These are phyloP conservation scores for Prochilodus magdalenae DNA, from an alignment of 2,113 vertebrate species.

Conservation along the genomic window DNA sequence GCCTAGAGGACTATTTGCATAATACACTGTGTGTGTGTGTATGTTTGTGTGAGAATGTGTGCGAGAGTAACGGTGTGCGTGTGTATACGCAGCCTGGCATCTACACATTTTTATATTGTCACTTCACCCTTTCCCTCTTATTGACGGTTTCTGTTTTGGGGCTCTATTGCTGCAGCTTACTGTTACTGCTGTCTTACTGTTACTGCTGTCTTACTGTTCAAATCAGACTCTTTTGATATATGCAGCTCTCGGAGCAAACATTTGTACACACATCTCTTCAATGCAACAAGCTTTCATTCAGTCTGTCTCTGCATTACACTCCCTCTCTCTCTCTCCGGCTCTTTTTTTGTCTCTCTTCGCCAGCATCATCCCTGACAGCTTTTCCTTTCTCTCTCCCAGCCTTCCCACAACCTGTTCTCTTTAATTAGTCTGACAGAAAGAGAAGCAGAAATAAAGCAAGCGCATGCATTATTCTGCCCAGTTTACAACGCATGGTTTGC, in stretches of 20 bases:
- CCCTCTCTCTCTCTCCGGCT: conserved; percentile 57
- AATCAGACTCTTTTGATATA: conserved; percentile 57
- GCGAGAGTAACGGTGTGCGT: conserved; percentile 67
- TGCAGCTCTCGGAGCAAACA: conserved; percentile 56
- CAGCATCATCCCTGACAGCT: conserved; percentile 63
- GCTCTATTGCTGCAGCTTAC: conserved; percentile 54
- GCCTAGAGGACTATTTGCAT: conserved; percentile 78
- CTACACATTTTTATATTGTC: conserved; percentile 69
- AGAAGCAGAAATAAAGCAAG: conserved; percentile 62
- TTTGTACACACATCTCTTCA: conserved; percentile 57
- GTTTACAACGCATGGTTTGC: conserved; percentile 35
- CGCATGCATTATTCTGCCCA: conserved; percentile 55
- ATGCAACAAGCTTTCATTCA: conserved; percentile 59
- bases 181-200: conserved; percentile 51
- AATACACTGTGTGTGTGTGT: conserved; percentile 69
- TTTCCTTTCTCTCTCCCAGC: conserved; percentile 60
- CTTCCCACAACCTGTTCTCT: conserved; percentile 69
- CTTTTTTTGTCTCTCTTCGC: conserved; percentile 44
- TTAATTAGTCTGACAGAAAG: conserved; percentile 74
- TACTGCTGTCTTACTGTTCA: conserved; percentile 57
- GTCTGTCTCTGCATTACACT: conserved; percentile 44
- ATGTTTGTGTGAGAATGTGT: conserved; percentile 22
- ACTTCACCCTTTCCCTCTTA: conserved; percentile 47
- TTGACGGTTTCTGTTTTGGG: conserved; percentile 59
- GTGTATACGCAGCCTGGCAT: conserved; percentile 70